phyloP scores from a whole-genome alignment of 1,140 invertebrate genomes.

The Steinernema feltiae region DNA sequence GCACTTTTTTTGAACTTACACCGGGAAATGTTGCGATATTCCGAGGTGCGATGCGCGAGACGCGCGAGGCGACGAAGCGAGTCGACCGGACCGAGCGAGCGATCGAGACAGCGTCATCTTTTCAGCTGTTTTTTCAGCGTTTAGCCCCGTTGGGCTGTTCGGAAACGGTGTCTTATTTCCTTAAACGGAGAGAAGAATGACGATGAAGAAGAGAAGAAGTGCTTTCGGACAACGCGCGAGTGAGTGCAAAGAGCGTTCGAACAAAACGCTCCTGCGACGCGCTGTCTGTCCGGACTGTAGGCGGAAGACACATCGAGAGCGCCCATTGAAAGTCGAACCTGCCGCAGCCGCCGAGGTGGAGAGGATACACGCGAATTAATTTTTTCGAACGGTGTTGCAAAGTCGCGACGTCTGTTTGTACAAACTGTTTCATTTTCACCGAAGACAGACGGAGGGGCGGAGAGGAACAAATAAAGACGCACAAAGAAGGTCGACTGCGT shows the following conservation, averaged over 20 bases:
- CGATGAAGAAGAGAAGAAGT: not conserved
- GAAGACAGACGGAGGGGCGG: not conserved
- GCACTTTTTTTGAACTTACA: constrained; percentile 5
- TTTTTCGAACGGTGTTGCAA: not conserved
- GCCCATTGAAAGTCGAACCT: not conserved
- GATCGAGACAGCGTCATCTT: not conserved
- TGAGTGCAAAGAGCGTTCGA: not conserved
- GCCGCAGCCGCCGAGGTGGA: not conserved
- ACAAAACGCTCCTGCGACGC: not conserved
- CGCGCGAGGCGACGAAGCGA: not conserved
- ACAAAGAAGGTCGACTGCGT: not conserved
- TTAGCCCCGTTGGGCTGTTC: not conserved
- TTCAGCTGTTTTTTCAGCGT: not conserved
- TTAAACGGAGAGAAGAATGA: not conserved
- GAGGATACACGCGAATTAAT: not conserved
- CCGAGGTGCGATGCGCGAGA: constrained; percentile 8
- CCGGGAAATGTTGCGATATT: not conserved
- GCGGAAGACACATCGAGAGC: not conserved
- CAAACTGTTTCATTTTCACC: not conserved
- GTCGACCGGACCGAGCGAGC: not conserved
- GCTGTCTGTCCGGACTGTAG: not conserved
- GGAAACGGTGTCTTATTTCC: not conserved
- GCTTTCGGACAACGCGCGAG: not conserved
- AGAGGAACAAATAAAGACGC: not conserved
- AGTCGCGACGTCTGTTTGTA: not conserved